Percentiles rank a stretch among this genome's conserved stretches.
Evolutionary conservation across 1,140 invertebrate species (phyloP).

Genomic region (Drosophila kohkoa): DNA sequence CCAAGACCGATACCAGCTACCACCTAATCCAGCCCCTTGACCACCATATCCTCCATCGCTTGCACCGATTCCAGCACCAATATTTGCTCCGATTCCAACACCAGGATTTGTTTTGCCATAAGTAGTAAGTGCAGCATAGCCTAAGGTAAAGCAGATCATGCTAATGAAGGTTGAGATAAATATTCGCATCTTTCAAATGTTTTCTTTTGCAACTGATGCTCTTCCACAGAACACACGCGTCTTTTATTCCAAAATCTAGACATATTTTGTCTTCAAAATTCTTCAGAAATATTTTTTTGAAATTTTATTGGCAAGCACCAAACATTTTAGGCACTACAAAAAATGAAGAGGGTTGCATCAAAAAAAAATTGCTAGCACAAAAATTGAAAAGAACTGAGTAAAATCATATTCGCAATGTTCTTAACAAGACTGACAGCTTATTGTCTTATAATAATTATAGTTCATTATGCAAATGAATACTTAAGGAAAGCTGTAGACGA

Average conservation of each 20-base stretch:
- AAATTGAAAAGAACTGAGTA: no score
- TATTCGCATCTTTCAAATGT: constrained; percentile 29
- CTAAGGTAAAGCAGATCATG: constrained; percentile 21
- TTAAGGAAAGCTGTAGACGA: not conserved
- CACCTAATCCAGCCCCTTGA: not conserved
- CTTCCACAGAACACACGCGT: not conserved
- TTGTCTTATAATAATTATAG: no score
- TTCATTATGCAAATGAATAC: no score
- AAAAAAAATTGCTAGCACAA: not conserved
- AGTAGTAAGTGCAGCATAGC: not conserved
- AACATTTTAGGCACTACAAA: not conserved
- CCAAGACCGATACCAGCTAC: not conserved
- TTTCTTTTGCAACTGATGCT: constrained; percentile 24
- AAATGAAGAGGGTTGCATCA: not conserved
- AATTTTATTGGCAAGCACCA: constrained; percentile 5
- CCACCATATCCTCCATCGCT: not conserved
- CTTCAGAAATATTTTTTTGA: constrained; percentile 1
- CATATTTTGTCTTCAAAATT: not conserved
- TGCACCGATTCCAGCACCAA: not conserved
- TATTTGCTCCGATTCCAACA: not conserved
- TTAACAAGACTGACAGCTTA: no score
- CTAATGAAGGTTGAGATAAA: constrained; percentile 11
- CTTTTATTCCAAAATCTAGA: constrained; percentile 30
- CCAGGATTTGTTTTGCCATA: no score
- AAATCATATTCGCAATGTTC: no score